phyloP scores from a whole-genome alignment of 64 coral and sea anemone genomes.

The Cladopsammia gracilis region DNA sequence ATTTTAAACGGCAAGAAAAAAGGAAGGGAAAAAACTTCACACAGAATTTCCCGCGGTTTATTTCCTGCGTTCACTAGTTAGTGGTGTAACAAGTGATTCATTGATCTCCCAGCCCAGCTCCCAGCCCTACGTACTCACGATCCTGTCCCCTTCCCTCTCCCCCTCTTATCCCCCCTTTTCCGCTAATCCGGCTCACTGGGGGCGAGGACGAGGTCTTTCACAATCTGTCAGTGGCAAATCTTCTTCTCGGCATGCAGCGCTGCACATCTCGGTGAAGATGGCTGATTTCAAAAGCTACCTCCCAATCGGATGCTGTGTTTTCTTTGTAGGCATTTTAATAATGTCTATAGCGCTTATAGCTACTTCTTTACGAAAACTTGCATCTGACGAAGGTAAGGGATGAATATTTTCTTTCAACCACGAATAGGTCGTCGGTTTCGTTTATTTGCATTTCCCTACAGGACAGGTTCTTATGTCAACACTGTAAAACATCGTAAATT shows the following conservation, averaged over 20 bases:
- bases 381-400: constrained; percentile 74
- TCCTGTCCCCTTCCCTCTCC: no score
- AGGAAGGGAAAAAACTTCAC: no score
- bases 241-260: background rate
- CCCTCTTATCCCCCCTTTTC: background rate
- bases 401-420: background rate
- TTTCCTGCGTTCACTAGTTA: no score
- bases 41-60: no score
- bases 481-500: background rate
- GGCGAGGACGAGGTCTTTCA: background rate
- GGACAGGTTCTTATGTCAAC: background rate
- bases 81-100: no score
- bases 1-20: background rate
- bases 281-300: background rate
- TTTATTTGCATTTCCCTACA: no score
- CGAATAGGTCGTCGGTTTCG: background rate
- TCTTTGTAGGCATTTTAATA: constrained; percentile 36
- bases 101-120: no score
- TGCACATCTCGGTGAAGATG: background rate
- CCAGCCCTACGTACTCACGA: no score
- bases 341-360: constrained; percentile 68
- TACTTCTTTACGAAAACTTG: constrained; percentile 64
- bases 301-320: background rate
- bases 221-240: background rate
- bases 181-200: background rate